Evolutionary conservation across 2,113 vertebrate genomes (phyloP).

Genomic region (Lipophrys pholis): DNA sequence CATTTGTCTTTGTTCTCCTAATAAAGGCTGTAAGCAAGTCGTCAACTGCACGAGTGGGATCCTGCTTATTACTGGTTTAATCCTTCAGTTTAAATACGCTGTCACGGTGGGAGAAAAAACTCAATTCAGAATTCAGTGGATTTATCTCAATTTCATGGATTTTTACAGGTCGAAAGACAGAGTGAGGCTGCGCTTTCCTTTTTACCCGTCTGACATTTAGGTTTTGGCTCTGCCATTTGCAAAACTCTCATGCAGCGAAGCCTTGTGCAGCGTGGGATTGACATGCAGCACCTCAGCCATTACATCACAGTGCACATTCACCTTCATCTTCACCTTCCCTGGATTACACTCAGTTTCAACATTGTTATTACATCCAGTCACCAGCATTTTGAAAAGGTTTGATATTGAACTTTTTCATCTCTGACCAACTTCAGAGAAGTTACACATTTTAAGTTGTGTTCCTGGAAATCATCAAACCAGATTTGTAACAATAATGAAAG

Average conservation of each 20-base stretch:
- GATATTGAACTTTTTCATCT: neutral
- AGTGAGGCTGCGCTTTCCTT: neutral
- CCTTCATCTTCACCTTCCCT: neutral
- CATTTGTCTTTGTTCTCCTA: neutral
- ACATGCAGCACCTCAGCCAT: neutral
- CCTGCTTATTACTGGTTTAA: slow-evolving; percentile 1
- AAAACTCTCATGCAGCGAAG: too few relatives aligned
- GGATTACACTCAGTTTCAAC: neutral
- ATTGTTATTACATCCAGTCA: neutral
- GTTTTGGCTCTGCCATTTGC: neutral
- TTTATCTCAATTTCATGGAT: neutral
- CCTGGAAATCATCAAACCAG: neutral
- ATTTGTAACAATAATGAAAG: neutral
- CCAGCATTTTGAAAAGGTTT: neutral
- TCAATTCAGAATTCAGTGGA: neutral
- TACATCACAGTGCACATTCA: slow-evolving; percentile 1
- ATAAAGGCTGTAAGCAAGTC: neutral
- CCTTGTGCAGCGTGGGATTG: neutral
- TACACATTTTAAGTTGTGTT: too few relatives aligned
- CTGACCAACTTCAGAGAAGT: neutral
- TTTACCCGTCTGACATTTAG: neutral
- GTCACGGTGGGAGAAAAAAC: neutral
- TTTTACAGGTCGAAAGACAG: neutral
- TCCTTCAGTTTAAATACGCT: neutral
- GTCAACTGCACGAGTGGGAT: neutral